phyloP scores from a whole-genome alignment of 2,797 vertebrate species.

The Craterocephalus amniculus region DNA sequence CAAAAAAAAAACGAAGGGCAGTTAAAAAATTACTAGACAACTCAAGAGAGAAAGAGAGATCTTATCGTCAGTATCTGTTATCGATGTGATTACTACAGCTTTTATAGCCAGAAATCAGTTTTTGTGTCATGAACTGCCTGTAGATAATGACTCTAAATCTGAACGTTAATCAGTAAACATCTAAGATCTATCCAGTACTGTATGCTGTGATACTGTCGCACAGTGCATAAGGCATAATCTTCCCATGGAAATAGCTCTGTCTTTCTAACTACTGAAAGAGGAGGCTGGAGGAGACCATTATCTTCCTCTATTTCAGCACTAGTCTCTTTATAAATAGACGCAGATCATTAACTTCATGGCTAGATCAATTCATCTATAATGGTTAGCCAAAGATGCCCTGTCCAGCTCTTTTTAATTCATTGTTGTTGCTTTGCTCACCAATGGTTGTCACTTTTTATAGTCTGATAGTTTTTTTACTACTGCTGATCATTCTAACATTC shows the following conservation, averaged over 20 bases:
- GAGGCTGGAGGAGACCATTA: slow-evolving; percentile 65
- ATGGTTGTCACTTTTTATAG: slow-evolving; percentile 43
- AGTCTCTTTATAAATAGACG: slow-evolving; percentile 77
- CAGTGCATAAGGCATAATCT: slow-evolving; percentile 62
- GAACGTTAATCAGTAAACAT: slow-evolving; percentile 16
- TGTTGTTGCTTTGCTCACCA: slow-evolving; percentile 35
- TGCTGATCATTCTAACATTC: slow-evolving; percentile 21
- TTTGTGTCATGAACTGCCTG: slow-evolving; percentile 1
- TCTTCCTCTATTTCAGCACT: slow-evolving; percentile 75
- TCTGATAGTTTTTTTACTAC: slow-evolving; percentile 7
- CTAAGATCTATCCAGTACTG: slow-evolving; percentile 66
- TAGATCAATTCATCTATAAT: slow-evolving; percentile 84
- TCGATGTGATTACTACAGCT: slow-evolving; percentile 9
- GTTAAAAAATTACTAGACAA: slow-evolving; percentile 41
- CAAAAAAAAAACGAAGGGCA: slow-evolving; percentile 24
- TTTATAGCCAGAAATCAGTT: not conserved
- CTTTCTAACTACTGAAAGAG: slow-evolving; percentile 44
- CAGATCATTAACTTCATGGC: slow-evolving; percentile 83
- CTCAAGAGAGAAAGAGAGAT: slow-evolving; percentile 35
- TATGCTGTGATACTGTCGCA: slow-evolving; percentile 33
- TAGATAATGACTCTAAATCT: slow-evolving; percentile 23
- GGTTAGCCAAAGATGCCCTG: slow-evolving; percentile 78
- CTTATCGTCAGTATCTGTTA: slow-evolving; percentile 35
- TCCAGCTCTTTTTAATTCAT: slow-evolving; percentile 61
- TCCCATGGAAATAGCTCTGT: slow-evolving; percentile 52